Evolutionary conservation across 2,797 vertebrate genomes (phyloP).

Genomic region (Tragopan temminckii): DNA sequence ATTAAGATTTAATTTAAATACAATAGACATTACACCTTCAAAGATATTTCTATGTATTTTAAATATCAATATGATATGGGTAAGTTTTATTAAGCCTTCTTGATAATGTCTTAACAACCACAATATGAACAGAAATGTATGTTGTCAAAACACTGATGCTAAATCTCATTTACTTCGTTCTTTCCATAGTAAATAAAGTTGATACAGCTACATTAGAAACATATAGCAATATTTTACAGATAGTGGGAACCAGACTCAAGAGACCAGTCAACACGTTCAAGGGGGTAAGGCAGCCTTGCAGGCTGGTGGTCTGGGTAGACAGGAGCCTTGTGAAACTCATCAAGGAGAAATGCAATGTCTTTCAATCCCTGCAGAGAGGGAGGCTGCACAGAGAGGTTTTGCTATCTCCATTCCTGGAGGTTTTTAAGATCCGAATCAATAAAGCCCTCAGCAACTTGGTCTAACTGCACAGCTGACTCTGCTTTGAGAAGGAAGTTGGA

Average conservation of each 20-base stretch:
- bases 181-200: background rate
- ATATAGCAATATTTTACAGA: background rate
- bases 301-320: background rate
- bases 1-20: background rate
- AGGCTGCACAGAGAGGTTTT: background rate
- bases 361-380: background rate
- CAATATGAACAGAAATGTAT: background rate
- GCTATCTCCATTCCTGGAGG: background rate
- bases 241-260: background rate
- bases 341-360: background rate
- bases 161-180: slow-evolving; percentile 7
- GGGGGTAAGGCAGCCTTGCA: background rate
- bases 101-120: background rate
- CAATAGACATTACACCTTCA: background rate
- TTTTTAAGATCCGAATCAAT: background rate
- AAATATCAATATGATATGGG: background rate
- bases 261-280: background rate
- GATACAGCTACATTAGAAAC: background rate
- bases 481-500: slow-evolving; percentile 3
- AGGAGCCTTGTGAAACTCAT: background rate
- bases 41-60: background rate
- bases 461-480: slow-evolving; percentile 27
- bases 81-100: slow-evolving; percentile 24
- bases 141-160: background rate
- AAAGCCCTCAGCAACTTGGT: slow-evolving; percentile 14